Percentiles rank a stretch among this genome's conserved stretches.
Conservation (phyloP, 2,797 vertebrate genomes). For the Coranthus polyacanthus region DNA sequence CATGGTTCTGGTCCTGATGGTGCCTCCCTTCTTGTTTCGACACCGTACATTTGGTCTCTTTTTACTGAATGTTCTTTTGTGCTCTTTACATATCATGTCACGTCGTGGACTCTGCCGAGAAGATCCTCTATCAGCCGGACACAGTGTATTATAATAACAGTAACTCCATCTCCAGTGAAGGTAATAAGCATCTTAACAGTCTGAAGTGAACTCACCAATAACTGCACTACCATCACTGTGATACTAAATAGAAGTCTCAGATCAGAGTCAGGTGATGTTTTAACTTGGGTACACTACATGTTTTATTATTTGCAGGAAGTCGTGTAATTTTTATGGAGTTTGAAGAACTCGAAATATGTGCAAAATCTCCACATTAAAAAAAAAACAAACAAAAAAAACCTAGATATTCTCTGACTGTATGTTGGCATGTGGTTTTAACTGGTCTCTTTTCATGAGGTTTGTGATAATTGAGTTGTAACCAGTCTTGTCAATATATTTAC, state of each 20-base stretch:
- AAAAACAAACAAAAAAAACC: neutral
- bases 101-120: constrained; percentile 53
- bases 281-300: constrained; percentile 8
- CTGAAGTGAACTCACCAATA: constrained; percentile 45
- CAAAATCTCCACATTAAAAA: constrained; percentile 16
- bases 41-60: constrained; percentile 55
- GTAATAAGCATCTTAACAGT: constrained; percentile 35
- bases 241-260: constrained; percentile 69
- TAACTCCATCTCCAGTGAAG: constrained; percentile 17
- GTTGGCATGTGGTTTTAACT: constrained; percentile 55
- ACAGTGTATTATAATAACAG: constrained; percentile 45
- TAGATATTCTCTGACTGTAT: constrained; percentile 40
- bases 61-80: constrained; percentile 54
- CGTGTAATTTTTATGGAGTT: constrained; percentile 22
- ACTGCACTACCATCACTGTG: constrained; percentile 79
- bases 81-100: constrained; percentile 48
- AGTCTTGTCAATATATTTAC: constrained; percentile 35
- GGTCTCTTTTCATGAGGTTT: constrained; percentile 39
- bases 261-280: constrained; percentile 38
- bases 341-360: constrained; percentile 16
- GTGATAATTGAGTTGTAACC: constrained; percentile 51
- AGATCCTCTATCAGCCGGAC: constrained; percentile 44
- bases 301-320: constrained; percentile 47
- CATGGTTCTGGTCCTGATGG: constrained; percentile 56
- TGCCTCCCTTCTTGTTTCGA: constrained; percentile 56